phyloP scores from a whole-genome alignment of 64 coral and sea anemone genomes.

The Stichodactyla helianthus region DNA sequence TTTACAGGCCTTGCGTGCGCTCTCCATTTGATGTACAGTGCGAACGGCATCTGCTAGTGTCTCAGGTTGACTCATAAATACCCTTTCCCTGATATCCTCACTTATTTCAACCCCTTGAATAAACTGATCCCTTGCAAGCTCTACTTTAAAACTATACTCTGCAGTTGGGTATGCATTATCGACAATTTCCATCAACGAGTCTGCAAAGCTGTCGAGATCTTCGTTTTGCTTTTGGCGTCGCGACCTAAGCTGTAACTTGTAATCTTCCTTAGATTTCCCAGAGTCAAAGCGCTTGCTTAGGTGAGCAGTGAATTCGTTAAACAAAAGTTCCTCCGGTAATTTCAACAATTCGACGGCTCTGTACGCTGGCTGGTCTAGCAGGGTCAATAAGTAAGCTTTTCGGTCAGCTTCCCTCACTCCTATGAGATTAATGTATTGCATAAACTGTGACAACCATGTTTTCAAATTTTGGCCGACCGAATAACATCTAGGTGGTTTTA shows the following conservation, averaged over 20 bases:
- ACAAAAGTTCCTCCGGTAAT: conserved; percentile 18
- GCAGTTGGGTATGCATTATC: conserved; percentile 48
- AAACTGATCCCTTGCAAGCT: conserved; percentile 39
- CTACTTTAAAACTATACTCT: conserved; percentile 29
- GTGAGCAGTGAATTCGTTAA: conserved; percentile 34
- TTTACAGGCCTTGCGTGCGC: neutral
- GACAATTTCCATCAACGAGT: conserved; percentile 32
- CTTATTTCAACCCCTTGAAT: neutral
- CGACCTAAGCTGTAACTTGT: conserved; percentile 17
- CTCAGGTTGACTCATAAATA: conserved; percentile 24
- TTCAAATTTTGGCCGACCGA: conserved; percentile 49
- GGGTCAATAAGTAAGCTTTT: conserved; percentile 37
- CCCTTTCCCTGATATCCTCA: neutral
- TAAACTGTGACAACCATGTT: conserved; percentile 57
- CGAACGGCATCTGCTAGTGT: conserved; percentile 13
- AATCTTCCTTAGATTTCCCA: conserved; percentile 29
- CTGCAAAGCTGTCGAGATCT: conserved; percentile 30
- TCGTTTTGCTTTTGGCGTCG: conserved; percentile 17
- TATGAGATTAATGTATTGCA: conserved; percentile 30
- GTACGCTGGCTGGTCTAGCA: conserved; percentile 50
- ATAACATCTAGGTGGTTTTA: neutral
- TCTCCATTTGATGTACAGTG: conserved; percentile 5
- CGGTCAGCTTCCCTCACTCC: conserved; percentile 12
- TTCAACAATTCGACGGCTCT: conserved; percentile 49
- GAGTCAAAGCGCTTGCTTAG: conserved; percentile 47